Conservation (phyloP, 1,140 invertebrate species). For the Heterodera schachtii region DNA sequence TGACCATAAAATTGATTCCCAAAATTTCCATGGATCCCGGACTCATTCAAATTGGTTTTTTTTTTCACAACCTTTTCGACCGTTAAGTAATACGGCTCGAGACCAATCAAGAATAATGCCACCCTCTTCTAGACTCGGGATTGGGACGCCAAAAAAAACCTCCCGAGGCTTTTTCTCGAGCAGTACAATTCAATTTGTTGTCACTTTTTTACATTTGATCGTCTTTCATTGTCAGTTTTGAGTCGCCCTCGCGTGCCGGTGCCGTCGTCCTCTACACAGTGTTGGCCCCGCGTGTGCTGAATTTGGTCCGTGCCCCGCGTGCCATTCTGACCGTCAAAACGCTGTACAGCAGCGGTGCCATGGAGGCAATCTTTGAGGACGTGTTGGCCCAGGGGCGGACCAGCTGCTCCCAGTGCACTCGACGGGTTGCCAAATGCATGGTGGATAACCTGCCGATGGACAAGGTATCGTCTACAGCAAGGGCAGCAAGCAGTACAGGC, state of each 20-base stretch:
- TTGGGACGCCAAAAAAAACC: too few relatives aligned
- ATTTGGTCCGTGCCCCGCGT: slow-evolving; percentile 37
- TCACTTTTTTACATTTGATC: too few relatives aligned
- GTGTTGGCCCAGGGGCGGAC: slow-evolving; percentile 28
- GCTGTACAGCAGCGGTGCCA: slow-evolving; percentile 19
- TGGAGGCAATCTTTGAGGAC: slow-evolving; percentile 41
- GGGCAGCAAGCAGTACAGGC: too few relatives aligned
- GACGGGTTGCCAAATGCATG: slow-evolving; percentile 35
- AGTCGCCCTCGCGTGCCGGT: slow-evolving; percentile 32
- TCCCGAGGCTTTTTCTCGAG: too few relatives aligned
- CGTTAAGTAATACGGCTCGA: too few relatives aligned
- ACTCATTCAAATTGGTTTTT: too few relatives aligned
- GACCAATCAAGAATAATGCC: too few relatives aligned
- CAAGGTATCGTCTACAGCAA: slow-evolving; percentile 1
- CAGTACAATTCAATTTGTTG: too few relatives aligned
- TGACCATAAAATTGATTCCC: too few relatives aligned
- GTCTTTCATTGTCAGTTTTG: slow-evolving; percentile 12
- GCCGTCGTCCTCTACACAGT: slow-evolving; percentile 37
- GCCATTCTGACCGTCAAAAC: slow-evolving; percentile 41
- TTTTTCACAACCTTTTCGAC: too few relatives aligned
- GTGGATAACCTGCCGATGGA: slow-evolving; percentile 27
- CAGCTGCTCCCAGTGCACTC: slow-evolving; percentile 40
- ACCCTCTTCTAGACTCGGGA: too few relatives aligned
- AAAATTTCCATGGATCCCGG: too few relatives aligned
- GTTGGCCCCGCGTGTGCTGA: slow-evolving; percentile 32